A percentile compares a stretch with the other conserved stretches of the same genome.
Evolutionary conservation across 2,888 invertebrate genomes (phyloP).

Genomic region (Chaetoderma sp.): DNA sequence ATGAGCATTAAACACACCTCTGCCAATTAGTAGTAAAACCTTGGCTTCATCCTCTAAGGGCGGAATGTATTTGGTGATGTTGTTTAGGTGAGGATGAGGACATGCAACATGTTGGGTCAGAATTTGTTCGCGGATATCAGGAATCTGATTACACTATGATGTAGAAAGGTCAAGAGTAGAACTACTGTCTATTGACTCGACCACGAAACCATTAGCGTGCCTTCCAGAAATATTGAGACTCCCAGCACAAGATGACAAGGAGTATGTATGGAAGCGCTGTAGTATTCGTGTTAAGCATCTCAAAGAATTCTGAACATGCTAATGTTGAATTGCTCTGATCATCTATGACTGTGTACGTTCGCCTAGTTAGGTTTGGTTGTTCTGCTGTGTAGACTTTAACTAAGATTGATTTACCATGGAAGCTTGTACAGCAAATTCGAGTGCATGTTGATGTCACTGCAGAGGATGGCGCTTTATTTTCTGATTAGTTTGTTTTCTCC

Average conservation of each 20-base stretch:
- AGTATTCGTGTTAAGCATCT: neutral
- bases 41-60: neutral
- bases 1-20: conserved; percentile 9
- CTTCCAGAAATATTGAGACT: conserved; percentile 11
- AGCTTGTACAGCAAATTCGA: neutral
- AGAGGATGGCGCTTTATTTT: neutral
- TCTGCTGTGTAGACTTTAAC: neutral
- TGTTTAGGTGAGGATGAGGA: conserved; percentile 4
- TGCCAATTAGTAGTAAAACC: conserved; percentile 9
- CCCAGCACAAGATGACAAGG: conserved; percentile 2
- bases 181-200: conserved; percentile 23
- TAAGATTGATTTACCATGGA: conserved; percentile 8
- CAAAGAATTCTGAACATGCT: neutral
- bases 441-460: conserved; percentile 1
- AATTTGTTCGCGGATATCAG: conserved; percentile 28
- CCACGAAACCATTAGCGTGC: conserved; percentile 13
- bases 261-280: neutral
- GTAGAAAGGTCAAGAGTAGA: conserved; percentile 23
- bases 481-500: too few relatives aligned
- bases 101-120: conserved; percentile 30
- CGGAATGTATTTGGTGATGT: conserved; percentile 2
- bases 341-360: conserved; percentile 1
- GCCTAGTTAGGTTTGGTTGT: neutral
- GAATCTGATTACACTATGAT: conserved; percentile 34
- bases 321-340: conserved; percentile 18